A percentile compares a stretch with the other conserved stretches of the same genome.
phyloP scores from a whole-genome alignment of 2,888 invertebrate species.

The Philereme transversata region DNA sequence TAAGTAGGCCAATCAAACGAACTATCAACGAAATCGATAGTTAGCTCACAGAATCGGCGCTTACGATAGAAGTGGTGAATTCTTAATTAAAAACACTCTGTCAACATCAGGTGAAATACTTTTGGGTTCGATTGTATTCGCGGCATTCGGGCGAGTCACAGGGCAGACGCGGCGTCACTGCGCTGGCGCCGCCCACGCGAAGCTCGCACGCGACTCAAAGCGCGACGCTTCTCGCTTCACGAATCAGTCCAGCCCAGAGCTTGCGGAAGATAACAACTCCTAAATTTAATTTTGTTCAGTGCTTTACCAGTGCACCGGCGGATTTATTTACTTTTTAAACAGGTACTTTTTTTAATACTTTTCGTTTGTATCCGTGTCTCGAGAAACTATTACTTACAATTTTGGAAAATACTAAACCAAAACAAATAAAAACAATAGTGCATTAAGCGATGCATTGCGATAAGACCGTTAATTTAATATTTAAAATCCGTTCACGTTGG shows the following conservation, averaged over 20 bases:
- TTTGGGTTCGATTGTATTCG: slow-evolving; percentile 31
- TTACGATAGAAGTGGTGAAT: not conserved
- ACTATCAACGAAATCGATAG: not conserved
- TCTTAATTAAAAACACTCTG: slow-evolving; percentile 6
- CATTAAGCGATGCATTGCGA: no score
- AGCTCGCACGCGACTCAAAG: slow-evolving; percentile 63
- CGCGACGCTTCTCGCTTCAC: slow-evolving; percentile 50
- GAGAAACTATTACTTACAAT: no score
- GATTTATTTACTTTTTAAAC: slow-evolving; percentile 36
- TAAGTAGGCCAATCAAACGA: not conserved
- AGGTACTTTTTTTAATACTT: slow-evolving; percentile 42
- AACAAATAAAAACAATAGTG: no score
- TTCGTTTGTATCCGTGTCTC: not conserved
- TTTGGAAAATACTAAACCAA: no score
- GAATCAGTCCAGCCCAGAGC: slow-evolving; percentile 72
- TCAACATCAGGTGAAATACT: slow-evolving; percentile 25
- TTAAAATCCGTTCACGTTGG: no score
- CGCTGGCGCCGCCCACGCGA: slow-evolving; percentile 65
- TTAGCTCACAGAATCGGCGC: not conserved
- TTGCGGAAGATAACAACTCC: slow-evolving; percentile 64
- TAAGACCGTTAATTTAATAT: no score
- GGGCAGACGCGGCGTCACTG: slow-evolving; percentile 55
- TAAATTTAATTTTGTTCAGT: slow-evolving; percentile 37
- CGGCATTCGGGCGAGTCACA: slow-evolving; percentile 57
- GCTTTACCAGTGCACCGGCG: slow-evolving; percentile 37